Evolutionary conservation across 2,113 vertebrate species (phyloP).

Genomic region (Megaptera novaeangliae): DNA sequence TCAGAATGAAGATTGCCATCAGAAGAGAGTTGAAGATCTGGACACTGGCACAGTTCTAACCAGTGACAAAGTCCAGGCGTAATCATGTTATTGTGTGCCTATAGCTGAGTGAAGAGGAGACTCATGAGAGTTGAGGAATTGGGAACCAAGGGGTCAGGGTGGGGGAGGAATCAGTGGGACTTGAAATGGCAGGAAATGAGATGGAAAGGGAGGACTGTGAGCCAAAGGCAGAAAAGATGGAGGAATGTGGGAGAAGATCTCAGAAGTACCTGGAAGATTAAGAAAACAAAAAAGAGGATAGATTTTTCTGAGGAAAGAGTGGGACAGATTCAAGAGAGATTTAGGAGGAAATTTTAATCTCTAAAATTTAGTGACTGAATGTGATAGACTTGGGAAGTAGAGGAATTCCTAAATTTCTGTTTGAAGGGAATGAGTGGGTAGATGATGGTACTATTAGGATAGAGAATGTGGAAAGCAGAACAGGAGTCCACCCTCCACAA

Average conservation of each 20-base stretch:
- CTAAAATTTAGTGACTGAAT: not conserved
- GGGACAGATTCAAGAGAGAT: not conserved
- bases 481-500: not conserved
- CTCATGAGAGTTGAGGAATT: not conserved
- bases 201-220: not conserved
- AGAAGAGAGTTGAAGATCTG: not conserved
- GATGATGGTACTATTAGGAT: not conserved
- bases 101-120: not conserved
- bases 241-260: not conserved
- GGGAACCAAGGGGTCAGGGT: not conserved
- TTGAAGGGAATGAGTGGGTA: not conserved
- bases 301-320: not conserved
- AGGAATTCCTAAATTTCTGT: not conserved
- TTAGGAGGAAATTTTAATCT: not conserved
- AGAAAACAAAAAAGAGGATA: not conserved
- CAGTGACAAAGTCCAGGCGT: not conserved
- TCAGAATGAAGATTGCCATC: not conserved
- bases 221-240: not conserved
- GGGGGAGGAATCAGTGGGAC: not conserved
- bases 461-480: not conserved
- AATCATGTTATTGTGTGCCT: not conserved
- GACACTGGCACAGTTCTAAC: not conserved
- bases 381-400: not conserved
- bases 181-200: not conserved
- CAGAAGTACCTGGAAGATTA: not conserved